Percentiles rank a stretch among this genome's conserved stretches.
phyloP scores from a whole-genome alignment of 2,888 invertebrate genomes.

The Macropis europaea region DNA sequence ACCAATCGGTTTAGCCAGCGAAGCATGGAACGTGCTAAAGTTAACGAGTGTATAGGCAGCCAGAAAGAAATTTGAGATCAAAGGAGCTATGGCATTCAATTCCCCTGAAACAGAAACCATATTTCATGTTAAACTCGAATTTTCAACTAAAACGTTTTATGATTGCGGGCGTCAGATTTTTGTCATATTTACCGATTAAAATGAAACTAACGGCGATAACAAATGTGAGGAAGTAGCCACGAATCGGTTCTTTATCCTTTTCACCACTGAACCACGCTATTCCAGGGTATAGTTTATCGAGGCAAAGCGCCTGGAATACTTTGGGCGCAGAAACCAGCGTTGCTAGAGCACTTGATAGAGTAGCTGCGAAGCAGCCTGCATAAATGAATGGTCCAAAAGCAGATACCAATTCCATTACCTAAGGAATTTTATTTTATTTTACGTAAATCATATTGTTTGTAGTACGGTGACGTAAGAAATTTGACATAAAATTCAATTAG shows the following conservation, averaged over 20 bases:
- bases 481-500: too few species aligned
- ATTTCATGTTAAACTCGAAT: background rate
- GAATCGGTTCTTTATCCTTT: slow-evolving; percentile 90
- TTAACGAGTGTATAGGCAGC: slow-evolving; percentile 96
- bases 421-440: slow-evolving; percentile 55
- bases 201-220: slow-evolving; percentile 92
- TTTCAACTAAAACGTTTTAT: background rate
- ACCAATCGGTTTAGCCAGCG: slow-evolving; percentile 92
- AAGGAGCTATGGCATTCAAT: slow-evolving; percentile 92
- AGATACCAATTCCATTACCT: slow-evolving; percentile 92
- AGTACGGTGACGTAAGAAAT: too few species aligned
- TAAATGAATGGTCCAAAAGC: slow-evolving; percentile 95
- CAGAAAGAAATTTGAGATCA: slow-evolving; percentile 96
- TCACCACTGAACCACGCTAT: slow-evolving; percentile 94
- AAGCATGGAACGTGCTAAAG: slow-evolving; percentile 97
- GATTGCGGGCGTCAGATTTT: background rate
- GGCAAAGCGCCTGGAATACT: slow-evolving; percentile 95
- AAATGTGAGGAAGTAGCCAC: slow-evolving; percentile 96
- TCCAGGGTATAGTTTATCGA: slow-evolving; percentile 96
- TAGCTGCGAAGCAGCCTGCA: slow-evolving; percentile 98
- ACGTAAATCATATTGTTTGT: too few species aligned
- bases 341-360: slow-evolving; percentile 96
- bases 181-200: slow-evolving; percentile 86
- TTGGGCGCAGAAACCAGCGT: slow-evolving; percentile 98
- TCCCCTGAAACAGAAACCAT: slow-evolving; percentile 83